These are phyloP conservation scores for Echinarachnius parma DNA, from an alignment of 53 echinoderm and acorn worm species.

Conservation along the genomic window DNA sequence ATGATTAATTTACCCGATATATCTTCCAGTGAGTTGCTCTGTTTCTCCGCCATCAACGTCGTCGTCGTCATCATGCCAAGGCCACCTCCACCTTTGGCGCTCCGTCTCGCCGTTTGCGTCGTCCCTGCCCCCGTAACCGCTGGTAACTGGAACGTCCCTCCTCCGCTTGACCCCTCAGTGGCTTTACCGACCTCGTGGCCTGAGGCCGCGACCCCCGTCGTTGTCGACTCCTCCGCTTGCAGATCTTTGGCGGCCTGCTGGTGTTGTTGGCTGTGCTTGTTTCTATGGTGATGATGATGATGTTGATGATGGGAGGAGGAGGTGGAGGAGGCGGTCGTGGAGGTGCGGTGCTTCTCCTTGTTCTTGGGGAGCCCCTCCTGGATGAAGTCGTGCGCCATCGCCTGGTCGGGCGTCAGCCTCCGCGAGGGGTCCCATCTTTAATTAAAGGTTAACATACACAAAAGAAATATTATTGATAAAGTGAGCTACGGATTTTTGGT, in stretches of 20 bases:
- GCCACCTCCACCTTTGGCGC: constrained; percentile 47
- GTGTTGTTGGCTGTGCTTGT: constrained; percentile 39
- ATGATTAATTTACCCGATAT: constrained; percentile 24
- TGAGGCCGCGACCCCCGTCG: background rate
- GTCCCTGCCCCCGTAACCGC: constrained; percentile 35
- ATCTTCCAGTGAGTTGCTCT: constrained; percentile 39
- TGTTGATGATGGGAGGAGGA: constrained; percentile 38
- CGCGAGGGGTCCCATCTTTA: constrained; percentile 82
- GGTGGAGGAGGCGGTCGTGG: constrained; percentile 11
- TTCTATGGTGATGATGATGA: constrained; percentile 41
- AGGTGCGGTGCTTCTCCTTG: constrained; percentile 36
- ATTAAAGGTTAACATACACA: background rate
- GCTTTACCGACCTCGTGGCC: constrained; percentile 41
- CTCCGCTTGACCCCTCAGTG: constrained; percentile 23
- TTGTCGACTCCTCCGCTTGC: constrained; percentile 20
- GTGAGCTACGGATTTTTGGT: too few species aligned
- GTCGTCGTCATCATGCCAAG: too few species aligned
- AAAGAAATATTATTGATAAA: background rate
- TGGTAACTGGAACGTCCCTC: constrained; percentile 36
- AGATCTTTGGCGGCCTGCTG: constrained; percentile 26
- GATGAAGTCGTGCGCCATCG: constrained; percentile 85
- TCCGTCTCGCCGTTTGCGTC: constrained; percentile 12
- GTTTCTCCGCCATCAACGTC: constrained; percentile 25
- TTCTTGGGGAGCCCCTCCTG: constrained; percentile 72
- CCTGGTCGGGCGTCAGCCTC: constrained; percentile 88